phyloP scores from a whole-genome alignment of 2,888 invertebrate genomes.

The Aradus depressus region DNA sequence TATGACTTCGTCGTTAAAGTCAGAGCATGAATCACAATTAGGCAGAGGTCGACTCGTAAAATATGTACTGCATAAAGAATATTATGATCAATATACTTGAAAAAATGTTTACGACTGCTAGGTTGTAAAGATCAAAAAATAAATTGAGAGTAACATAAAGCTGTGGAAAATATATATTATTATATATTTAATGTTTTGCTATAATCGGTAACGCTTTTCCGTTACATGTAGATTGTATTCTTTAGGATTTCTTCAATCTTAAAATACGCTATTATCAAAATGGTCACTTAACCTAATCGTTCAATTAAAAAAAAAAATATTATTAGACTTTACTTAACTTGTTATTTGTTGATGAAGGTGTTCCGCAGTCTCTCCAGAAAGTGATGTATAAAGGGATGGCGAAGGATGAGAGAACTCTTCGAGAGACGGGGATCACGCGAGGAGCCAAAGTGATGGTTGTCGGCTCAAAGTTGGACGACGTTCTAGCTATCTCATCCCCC shows the following conservation, averaged over 20 bases:
- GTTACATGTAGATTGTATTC: not conserved
- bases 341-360: slow-evolving; percentile 40
- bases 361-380: slow-evolving; percentile 77
- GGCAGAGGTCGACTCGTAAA: too few species aligned
- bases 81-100: too few species aligned
- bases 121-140: too few species aligned
- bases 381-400: slow-evolving; percentile 80
- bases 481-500: slow-evolving; percentile 67
- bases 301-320: not conserved
- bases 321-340: not conserved
- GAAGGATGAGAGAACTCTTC: slow-evolving; percentile 67
- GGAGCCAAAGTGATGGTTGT: slow-evolving; percentile 84
- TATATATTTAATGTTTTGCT: too few species aligned
- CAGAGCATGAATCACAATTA: too few species aligned
- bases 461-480: slow-evolving; percentile 78
- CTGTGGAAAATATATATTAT: too few species aligned
- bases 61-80: too few species aligned
- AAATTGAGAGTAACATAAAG: too few species aligned
- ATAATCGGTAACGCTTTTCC: too few species aligned
- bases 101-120: too few species aligned
- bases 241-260: slow-evolving; percentile 3
- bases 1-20: too few species aligned
- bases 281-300: not conserved
- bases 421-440: slow-evolving; percentile 64
- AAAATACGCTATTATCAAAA: not conserved